A percentile compares a stretch with the other conserved stretches of the same genome.
Evolutionary conservation across 2,797 vertebrate genomes (phyloP).

Genomic region (Myioborus melanocephalus): DNA sequence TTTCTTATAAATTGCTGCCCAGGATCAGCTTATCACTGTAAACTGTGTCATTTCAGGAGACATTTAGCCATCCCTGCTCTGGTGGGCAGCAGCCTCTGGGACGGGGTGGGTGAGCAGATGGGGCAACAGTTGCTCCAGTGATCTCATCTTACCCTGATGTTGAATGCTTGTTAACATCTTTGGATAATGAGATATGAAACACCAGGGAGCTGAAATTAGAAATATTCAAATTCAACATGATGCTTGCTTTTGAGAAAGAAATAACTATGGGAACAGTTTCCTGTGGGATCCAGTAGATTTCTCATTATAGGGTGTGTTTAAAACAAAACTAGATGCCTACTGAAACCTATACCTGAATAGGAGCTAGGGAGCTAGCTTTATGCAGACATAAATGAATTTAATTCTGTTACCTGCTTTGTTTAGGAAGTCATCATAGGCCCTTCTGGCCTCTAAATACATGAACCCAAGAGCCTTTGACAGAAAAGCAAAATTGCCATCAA

Average conservation of each 20-base stretch:
- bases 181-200: background rate
- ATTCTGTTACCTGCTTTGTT: background rate
- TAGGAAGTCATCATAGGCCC: background rate
- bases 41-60: background rate
- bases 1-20: background rate
- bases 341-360: background rate
- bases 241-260: background rate
- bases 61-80: background rate
- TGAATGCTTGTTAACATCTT: background rate
- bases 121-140: background rate
- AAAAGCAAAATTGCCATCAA: background rate
- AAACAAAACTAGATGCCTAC: background rate
- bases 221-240: background rate
- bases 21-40: background rate
- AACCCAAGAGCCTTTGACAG: background rate
- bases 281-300: background rate
- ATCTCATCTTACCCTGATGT: background rate
- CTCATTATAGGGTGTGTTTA: background rate
- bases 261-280: background rate
- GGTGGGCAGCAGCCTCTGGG: background rate
- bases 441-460: background rate
- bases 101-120: background rate
- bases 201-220: conserved; percentile 5
- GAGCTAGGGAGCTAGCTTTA: background rate
- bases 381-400: background rate